Conservation (phyloP, 2,888 invertebrate species). For the Trissonchulus latispiculum region DNA sequence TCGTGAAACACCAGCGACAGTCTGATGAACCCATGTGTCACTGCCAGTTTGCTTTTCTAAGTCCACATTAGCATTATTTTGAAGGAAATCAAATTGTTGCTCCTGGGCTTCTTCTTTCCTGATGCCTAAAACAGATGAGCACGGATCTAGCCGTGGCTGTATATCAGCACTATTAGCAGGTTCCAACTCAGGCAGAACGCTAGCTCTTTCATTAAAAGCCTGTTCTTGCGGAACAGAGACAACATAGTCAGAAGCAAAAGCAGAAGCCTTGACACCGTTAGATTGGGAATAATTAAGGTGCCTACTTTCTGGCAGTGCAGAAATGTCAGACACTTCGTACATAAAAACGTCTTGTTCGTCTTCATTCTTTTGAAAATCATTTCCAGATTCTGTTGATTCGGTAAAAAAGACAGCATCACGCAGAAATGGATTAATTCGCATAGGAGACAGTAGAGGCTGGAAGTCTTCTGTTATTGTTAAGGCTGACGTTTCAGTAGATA, state of each 20-base stretch:
- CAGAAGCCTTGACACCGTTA: neutral
- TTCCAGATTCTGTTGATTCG: no score
- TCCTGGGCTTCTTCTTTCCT: no score
- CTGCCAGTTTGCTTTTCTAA: neutral
- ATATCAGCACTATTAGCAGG: neutral
- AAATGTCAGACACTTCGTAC: neutral
- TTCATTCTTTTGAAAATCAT: no score
- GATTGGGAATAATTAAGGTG: neutral
- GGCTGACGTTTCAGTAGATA: no score
- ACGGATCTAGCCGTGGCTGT: neutral
- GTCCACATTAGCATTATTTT: neutral
- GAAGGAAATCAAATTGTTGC: neutral
- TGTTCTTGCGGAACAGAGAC: neutral
- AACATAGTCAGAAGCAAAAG: no score
- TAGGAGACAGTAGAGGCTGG: neutral
- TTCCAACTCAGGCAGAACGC: neutral
- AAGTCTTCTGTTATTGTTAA: neutral
- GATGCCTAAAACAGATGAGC: neutral
- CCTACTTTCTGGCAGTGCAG: neutral
- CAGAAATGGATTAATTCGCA: neutral
- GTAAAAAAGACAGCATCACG: neutral
- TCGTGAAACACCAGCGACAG: no score
- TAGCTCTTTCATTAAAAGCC: no score
- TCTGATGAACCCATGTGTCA: neutral
- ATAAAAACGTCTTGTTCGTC: neutral